Evolutionary conservation across 2,113 vertebrate genomes (phyloP).

Genomic region (Austrofundulus limnaeus): DNA sequence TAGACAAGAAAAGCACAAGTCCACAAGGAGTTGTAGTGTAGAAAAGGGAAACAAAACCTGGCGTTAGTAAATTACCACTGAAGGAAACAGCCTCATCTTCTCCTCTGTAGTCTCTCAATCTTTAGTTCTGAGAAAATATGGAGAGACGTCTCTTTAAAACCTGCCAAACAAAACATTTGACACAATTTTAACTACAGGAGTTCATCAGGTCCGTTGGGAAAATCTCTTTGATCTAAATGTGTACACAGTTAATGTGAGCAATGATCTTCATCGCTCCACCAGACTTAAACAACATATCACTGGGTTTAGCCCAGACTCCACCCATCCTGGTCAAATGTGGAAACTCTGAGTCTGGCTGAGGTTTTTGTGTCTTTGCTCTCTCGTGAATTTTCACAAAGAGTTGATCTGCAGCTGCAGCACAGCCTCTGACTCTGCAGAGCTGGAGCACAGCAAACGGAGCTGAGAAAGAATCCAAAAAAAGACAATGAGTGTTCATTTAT

Average conservation of each 20-base stretch:
- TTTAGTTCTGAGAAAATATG: too few species aligned
- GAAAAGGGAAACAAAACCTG: not conserved
- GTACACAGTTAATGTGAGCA: not conserved
- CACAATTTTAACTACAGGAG: not conserved
- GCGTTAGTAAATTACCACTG: constrained; percentile 11
- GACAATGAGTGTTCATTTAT: too few species aligned
- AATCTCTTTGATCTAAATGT: not conserved
- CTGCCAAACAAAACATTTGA: not conserved
- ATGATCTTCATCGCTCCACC: not conserved
- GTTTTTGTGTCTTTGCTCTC: constrained; percentile 51
- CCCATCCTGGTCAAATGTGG: constrained; percentile 55
- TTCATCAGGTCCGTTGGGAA: not conserved
- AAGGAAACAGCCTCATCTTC: not conserved
- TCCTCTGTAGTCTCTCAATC: too few species aligned
- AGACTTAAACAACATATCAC: constrained; percentile 37
- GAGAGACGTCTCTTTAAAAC: too few species aligned
- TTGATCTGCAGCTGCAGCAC: constrained; percentile 17
- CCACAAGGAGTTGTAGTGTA: not conserved
- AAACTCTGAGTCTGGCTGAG: constrained; percentile 60
- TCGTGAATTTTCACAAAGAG: constrained; percentile 36
- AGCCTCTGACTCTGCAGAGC: not conserved
- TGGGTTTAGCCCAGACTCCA: constrained; percentile 35
- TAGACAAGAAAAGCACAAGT: constrained; percentile 38
- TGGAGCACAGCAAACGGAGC: not conserved
- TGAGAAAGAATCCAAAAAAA: not conserved